These are phyloP conservation scores for Gorsachius magnificus DNA, from an alignment of 2,797 vertebrate genomes.

Conservation along the genomic window DNA sequence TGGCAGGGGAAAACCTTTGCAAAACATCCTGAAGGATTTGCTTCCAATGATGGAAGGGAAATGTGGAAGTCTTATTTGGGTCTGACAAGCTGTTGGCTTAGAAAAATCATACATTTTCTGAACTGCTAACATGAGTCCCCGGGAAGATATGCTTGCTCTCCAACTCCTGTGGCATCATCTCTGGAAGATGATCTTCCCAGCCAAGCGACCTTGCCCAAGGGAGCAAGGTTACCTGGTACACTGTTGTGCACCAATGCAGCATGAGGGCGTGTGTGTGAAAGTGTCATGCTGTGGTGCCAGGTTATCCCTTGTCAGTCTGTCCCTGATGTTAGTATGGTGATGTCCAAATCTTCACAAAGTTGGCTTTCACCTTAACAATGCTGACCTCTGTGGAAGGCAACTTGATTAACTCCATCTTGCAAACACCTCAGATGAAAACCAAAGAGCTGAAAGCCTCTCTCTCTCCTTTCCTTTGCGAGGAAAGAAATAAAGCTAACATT, in stretches of 20 bases:
- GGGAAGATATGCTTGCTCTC: background rate
- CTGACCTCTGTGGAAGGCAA: background rate
- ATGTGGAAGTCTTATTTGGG: background rate
- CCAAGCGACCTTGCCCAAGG: background rate
- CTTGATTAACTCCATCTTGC: background rate
- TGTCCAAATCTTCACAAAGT: background rate
- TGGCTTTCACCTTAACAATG: background rate
- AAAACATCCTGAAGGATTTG: background rate
- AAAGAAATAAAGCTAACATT: background rate
- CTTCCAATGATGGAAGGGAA: background rate
- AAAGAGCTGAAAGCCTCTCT: background rate
- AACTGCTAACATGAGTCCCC: background rate
- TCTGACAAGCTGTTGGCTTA: background rate
- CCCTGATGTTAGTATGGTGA: background rate
- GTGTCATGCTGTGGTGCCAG: background rate
- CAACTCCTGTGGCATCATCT: background rate
- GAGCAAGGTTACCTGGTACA: background rate
- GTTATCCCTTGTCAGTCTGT: background rate
- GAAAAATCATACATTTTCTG: background rate
- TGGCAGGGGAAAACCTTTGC: background rate
- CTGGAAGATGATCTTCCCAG: background rate
- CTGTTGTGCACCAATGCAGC: background rate
- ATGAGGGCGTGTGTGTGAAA: background rate
- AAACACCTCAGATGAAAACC: background rate
- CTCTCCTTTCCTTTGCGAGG: background rate